These are phyloP conservation scores for Choloepus hoffmanni DNA, from an alignment of 2,113 vertebrate species.

Conservation along the genomic window DNA sequence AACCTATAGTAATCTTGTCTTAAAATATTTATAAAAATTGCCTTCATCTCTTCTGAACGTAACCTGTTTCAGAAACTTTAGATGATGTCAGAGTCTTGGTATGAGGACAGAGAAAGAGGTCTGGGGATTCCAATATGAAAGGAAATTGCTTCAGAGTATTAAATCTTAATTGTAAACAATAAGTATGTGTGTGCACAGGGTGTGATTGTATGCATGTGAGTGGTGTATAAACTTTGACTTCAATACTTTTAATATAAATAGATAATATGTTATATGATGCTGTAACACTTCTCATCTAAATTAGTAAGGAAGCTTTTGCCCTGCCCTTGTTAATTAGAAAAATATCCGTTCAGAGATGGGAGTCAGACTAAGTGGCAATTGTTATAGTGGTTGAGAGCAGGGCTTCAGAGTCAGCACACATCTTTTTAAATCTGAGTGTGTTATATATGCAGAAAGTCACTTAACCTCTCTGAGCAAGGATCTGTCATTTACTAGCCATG, in stretches of 20 bases:
- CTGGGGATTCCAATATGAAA: not conserved
- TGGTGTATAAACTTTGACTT: not conserved
- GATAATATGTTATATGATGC: not conserved
- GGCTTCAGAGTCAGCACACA: not conserved
- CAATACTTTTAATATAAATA: slow-evolving; percentile 16
- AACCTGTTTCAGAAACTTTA: not conserved
- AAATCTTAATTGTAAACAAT: not conserved
- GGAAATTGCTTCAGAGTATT: not conserved
- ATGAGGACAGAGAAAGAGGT: not conserved
- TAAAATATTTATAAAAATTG: not conserved
- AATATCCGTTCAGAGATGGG: not conserved
- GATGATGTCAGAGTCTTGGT: not conserved
- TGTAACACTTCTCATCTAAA: not conserved
- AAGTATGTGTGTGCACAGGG: not conserved
- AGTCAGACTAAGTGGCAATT: not conserved
- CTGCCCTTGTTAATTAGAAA: not conserved
- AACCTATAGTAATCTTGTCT: not conserved
- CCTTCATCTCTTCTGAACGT: not conserved
- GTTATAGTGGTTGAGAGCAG: not conserved
- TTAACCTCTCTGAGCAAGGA: not conserved
- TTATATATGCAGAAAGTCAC: not conserved
- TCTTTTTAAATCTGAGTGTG: not conserved
- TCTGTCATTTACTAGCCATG: not conserved
- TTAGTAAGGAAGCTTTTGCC: not conserved
- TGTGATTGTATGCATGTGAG: too few relatives aligned